These are phyloP conservation scores for Diarsia rubi DNA, from an alignment of 2,888 invertebrate genomes.

Conservation along the genomic window DNA sequence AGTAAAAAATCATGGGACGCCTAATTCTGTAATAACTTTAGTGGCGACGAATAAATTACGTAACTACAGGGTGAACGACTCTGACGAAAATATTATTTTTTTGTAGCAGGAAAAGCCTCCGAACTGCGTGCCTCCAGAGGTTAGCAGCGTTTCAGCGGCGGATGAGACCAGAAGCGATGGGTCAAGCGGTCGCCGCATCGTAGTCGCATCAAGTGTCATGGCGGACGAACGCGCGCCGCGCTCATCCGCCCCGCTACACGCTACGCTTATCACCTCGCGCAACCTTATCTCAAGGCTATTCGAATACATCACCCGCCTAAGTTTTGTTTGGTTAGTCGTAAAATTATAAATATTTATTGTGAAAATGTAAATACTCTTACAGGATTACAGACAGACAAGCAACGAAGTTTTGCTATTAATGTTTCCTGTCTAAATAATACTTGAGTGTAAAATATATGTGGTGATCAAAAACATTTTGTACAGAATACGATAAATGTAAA, in stretches of 20 bases:
- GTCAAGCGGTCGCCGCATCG: slow-evolving; percentile 89
- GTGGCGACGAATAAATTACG: slow-evolving; percentile 40
- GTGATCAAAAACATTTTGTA: slow-evolving; percentile 50
- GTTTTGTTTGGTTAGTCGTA: slow-evolving; percentile 63
- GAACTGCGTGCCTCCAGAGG: slow-evolving; percentile 90
- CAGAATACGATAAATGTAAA: slow-evolving; percentile 65
- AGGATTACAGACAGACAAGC: slow-evolving; percentile 5
- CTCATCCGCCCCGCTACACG: slow-evolving; percentile 75
- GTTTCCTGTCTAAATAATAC: slow-evolving; percentile 20
- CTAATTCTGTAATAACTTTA: slow-evolving; percentile 22
- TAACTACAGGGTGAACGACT: neutral
- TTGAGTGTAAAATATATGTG: slow-evolving; percentile 28
- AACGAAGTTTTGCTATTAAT: slow-evolving; percentile 7
- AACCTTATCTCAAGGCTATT: slow-evolving; percentile 68
- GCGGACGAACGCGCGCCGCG: slow-evolving; percentile 90
- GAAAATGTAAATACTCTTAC: slow-evolving; percentile 56
- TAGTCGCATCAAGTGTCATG: slow-evolving; percentile 93
- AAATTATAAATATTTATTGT: slow-evolving; percentile 60
- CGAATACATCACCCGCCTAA: slow-evolving; percentile 60
- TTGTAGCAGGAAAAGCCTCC: slow-evolving; percentile 78
- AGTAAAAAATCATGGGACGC: slow-evolving; percentile 22
- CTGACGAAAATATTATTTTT: slow-evolving; percentile 28
- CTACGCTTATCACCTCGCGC: slow-evolving; percentile 68
- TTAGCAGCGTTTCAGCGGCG: slow-evolving; percentile 83
- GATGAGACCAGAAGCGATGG: slow-evolving; percentile 83